These are phyloP conservation scores for Puma concolor DNA, from an alignment of 2,113 vertebrate species.

Conservation along the genomic window DNA sequence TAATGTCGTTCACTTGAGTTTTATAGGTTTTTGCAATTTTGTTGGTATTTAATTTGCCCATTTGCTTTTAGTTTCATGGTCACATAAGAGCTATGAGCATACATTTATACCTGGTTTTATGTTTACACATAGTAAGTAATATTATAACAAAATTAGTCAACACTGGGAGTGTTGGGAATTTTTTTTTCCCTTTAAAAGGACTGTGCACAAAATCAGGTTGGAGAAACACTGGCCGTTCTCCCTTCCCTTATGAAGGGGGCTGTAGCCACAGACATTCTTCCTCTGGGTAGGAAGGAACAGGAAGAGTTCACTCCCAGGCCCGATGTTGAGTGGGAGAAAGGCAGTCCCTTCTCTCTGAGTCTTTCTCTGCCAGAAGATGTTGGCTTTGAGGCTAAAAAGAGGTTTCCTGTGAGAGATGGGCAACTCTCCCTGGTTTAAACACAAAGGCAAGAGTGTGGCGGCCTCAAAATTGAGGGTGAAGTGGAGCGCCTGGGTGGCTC, in stretches of 20 bases:
- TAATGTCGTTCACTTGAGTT: neutral
- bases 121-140: neutral
- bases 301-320: neutral
- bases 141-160: neutral
- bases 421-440: neutral
- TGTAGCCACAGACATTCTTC: neutral
- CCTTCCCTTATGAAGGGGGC: neutral
- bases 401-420: neutral
- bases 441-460: neutral
- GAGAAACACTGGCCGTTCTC: neutral
- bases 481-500: neutral
- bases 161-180: neutral
- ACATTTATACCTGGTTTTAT: neutral
- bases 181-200: neutral
- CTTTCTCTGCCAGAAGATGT: neutral
- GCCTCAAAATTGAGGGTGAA: neutral
- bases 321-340: neutral
- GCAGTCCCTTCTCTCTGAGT: neutral
- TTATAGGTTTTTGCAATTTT: neutral
- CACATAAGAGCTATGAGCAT: slow-evolving; percentile 6
- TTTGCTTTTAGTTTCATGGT: slow-evolving; percentile 40
- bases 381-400: neutral
- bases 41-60: slow-evolving; percentile 43
- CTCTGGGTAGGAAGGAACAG: neutral
- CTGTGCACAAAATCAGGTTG: neutral